Conservation (phyloP, 2,888 invertebrate genomes). For the Melikaiella ostensackeni region DNA sequence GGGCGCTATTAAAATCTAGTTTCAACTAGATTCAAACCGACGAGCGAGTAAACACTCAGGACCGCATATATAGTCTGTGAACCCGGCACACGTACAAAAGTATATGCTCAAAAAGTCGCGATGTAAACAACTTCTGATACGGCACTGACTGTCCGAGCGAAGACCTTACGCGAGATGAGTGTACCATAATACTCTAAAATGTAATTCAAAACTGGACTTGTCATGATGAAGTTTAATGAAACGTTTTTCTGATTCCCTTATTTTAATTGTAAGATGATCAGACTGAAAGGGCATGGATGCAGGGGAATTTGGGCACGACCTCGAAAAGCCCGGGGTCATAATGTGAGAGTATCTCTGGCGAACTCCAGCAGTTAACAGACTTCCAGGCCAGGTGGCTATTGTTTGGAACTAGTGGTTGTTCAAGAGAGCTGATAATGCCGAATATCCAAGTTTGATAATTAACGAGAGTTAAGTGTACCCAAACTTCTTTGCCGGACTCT, state of each 20-base stretch:
- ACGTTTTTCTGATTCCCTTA: not conserved
- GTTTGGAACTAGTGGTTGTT: conserved; percentile 60
- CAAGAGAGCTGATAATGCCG: conserved; percentile 55
- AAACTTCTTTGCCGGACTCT: conserved; percentile 7
- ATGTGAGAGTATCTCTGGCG: conserved; percentile 50
- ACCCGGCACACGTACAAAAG: too few relatives aligned
- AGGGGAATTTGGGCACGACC: conserved; percentile 26
- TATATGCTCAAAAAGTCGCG: too few relatives aligned
- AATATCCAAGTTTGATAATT: conserved; percentile 60
- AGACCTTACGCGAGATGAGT: too few relatives aligned
- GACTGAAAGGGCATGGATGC: conserved; percentile 19
- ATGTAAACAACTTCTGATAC: too few relatives aligned
- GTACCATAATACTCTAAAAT: too few relatives aligned
- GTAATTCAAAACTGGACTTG: conserved; percentile 12
- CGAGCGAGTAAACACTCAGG: too few relatives aligned
- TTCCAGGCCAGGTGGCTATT: conserved; percentile 55
- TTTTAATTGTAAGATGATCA: conserved; percentile 46
- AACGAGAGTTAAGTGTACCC: conserved; percentile 47
- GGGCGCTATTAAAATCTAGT: too few relatives aligned
- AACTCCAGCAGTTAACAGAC: conserved; percentile 49
- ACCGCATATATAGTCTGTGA: too few relatives aligned
- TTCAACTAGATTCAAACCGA: too few relatives aligned
- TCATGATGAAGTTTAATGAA: not conserved
- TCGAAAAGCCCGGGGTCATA: conserved; percentile 50
- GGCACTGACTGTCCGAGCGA: too few relatives aligned